Conservation (phyloP, 2,888 invertebrate species). For the Rhabditophanes sp. region DNA sequence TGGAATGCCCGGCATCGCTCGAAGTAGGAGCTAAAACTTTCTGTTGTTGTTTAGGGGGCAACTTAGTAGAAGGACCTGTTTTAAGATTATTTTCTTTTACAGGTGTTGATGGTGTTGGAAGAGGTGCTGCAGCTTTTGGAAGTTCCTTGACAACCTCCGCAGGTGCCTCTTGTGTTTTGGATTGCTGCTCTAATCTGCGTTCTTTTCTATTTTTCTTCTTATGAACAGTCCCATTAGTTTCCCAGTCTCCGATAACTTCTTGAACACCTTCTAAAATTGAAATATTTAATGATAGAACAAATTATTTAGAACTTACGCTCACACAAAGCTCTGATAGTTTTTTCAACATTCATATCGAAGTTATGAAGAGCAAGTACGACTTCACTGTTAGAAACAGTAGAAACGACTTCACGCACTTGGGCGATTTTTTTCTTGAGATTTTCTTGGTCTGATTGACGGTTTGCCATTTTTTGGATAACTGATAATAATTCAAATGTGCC, state of each 20-base stretch:
- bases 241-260: conserved; percentile 37
- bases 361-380: conserved; percentile 48
- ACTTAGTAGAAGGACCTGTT: no score
- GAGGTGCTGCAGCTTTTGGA: no score
- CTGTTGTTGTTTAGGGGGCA: no score
- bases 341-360: conserved; percentile 47
- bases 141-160: no score
- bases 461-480: background rate
- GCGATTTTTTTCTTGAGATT: conserved; percentile 23
- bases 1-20: no score
- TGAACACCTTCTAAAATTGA: conserved; percentile 21
- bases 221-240: conserved; percentile 14
- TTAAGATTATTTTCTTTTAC: no score
- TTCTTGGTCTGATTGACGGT: conserved; percentile 1
- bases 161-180: conserved; percentile 1
- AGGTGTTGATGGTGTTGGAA: no score
- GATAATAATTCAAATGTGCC: no score
- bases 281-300: conserved; percentile 1
- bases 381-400: conserved; percentile 43
- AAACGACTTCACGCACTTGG: conserved; percentile 46
- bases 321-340: conserved; percentile 47
- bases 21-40: no score
- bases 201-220: conserved; percentile 29
- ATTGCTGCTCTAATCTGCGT: conserved; percentile 7
- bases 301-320: conserved; percentile 40